These are phyloP conservation scores for Lipotes vexillifer DNA, from an alignment of 2,113 vertebrate species.

Conservation along the genomic window DNA sequence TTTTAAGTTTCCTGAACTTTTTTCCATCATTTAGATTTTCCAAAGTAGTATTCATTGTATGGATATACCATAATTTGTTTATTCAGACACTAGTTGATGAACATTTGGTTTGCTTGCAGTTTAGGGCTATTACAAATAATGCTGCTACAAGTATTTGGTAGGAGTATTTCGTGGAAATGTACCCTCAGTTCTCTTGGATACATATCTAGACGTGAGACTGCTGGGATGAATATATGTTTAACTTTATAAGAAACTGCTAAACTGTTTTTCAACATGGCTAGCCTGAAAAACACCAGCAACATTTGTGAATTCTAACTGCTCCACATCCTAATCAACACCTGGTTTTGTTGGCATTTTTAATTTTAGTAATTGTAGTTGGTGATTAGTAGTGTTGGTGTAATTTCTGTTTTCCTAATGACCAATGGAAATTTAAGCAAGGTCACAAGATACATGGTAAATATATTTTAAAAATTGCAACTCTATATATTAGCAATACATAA, in stretches of 20 bases:
- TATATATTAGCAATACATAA: not conserved
- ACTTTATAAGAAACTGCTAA: not conserved
- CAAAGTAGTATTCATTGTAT: not conserved
- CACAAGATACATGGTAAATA: not conserved
- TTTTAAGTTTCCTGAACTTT: not conserved
- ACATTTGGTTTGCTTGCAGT: not conserved
- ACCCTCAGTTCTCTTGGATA: not conserved
- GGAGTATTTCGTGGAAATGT: not conserved
- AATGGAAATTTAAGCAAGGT: not conserved
- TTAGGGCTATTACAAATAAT: not conserved
- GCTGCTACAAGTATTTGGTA: not conserved
- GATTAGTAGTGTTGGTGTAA: not conserved
- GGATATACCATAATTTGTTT: not conserved
- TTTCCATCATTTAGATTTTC: constrained; percentile 5
- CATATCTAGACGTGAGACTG: not conserved
- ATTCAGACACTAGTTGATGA: not conserved
- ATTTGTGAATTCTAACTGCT: not conserved
- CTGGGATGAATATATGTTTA: not conserved
- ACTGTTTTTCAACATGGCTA: not conserved
- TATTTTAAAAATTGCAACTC: not conserved
- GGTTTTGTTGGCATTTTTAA: not conserved
- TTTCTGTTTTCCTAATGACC: not conserved
- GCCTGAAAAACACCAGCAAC: not conserved
- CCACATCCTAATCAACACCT: not conserved
- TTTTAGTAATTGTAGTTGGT: not conserved